These are phyloP conservation scores for Popillia japonica DNA, from an alignment of 1,140 invertebrate genomes.

Conservation along the genomic window DNA sequence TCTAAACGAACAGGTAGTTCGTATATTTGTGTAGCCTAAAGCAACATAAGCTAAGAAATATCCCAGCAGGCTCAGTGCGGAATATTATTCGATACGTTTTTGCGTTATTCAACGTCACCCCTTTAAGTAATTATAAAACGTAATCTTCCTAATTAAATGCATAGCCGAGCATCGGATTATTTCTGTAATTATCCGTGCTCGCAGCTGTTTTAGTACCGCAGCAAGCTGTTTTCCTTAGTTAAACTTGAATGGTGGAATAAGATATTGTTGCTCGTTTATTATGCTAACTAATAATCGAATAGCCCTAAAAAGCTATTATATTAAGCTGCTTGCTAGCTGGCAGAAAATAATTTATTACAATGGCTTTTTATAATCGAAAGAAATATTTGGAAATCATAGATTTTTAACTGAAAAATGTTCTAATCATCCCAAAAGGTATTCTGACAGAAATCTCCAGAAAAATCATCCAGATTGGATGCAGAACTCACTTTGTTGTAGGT, in stretches of 20 bases:
- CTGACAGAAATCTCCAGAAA: too few relatives aligned
- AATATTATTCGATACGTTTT: background rate
- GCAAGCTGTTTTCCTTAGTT: background rate
- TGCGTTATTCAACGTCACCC: background rate
- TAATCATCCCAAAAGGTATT: too few relatives aligned
- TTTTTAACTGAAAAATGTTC: too few relatives aligned
- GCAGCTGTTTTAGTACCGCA: background rate
- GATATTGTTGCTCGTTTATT: background rate
- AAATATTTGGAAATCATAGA: too few relatives aligned
- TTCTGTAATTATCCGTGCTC: background rate
- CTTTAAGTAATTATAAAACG: conserved; percentile 8
- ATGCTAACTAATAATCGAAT: background rate
- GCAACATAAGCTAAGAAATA: background rate
- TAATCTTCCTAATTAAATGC: conserved; percentile 6
- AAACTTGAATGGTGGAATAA: background rate
- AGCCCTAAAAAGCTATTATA: too few relatives aligned
- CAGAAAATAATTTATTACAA: too few relatives aligned
- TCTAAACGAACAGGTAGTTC: background rate
- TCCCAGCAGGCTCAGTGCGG: background rate
- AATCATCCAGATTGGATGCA: too few relatives aligned
- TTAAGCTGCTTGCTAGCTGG: too few relatives aligned
- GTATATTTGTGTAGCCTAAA: background rate
- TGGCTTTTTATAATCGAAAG: too few relatives aligned
- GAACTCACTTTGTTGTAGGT: too few relatives aligned
- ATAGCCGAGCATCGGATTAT: background rate